phyloP scores from a whole-genome alignment of 23 tunicate species.

The Ciona savignyi region DNA sequence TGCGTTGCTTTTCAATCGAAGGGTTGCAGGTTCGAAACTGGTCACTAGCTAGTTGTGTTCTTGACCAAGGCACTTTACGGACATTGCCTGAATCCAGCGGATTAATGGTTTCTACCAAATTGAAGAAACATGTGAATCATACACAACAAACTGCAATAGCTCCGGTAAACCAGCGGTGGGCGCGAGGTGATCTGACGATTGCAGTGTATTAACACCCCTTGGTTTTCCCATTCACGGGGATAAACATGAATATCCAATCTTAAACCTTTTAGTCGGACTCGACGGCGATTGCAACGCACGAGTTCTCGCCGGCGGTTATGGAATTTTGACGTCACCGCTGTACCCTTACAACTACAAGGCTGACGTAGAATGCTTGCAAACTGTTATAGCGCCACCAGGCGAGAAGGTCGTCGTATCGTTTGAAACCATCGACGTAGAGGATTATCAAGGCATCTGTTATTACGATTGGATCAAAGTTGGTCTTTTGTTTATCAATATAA shows the following conservation, averaged over 20 bases:
- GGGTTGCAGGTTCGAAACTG: too few species aligned
- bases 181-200: not conserved
- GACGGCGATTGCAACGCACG: conserved; percentile 52
- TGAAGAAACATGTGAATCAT: too few species aligned
- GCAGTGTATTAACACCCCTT: too few species aligned
- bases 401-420: conserved; percentile 30
- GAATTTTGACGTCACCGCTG: conserved; percentile 53
- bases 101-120: too few species aligned
- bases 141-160: too few species aligned
- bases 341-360: conserved; percentile 73
- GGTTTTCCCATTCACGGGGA: too few species aligned
- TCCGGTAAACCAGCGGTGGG: too few species aligned
- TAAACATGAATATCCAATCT: too few species aligned
- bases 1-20: too few species aligned
- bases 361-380: conserved; percentile 53
- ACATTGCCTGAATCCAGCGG: too few species aligned
- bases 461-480: conserved; percentile 74
- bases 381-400: conserved; percentile 43
- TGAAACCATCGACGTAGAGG: conserved; percentile 71
- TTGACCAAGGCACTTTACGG: too few species aligned
- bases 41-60: too few species aligned
- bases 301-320: conserved; percentile 14
- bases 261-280: conserved; percentile 40
- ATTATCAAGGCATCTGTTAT: conserved; percentile 71
- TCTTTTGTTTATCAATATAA: not conserved